Conservation (phyloP, 2,113 vertebrate species). For the Cephalophus harveyi region DNA sequence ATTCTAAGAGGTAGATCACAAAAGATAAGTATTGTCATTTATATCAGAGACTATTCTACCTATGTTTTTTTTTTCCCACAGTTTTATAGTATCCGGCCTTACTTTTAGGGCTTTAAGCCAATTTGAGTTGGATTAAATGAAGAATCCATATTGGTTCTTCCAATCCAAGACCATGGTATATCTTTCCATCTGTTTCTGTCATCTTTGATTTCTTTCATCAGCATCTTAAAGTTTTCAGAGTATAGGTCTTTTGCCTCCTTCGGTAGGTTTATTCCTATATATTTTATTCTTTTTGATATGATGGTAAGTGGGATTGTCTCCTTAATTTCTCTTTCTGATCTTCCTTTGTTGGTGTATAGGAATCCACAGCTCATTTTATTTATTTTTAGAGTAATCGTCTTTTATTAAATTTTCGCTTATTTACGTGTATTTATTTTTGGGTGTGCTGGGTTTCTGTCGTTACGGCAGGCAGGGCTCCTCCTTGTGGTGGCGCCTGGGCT, state of each 20-base stretch:
- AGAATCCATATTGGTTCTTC: not conserved
- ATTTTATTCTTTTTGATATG: not conserved
- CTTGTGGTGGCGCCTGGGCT: not conserved
- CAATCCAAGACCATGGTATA: not conserved
- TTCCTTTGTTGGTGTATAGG: not conserved
- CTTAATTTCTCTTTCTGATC: not conserved
- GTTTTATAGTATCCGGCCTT: not conserved
- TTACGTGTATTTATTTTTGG: rapidly evolving
- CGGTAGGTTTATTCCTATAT: not conserved
- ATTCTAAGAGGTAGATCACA: not conserved
- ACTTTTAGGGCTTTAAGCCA: not conserved
- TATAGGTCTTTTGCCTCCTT: not conserved
- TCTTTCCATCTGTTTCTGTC: not conserved
- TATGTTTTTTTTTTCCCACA: not conserved
- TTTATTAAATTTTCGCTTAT: not conserved
- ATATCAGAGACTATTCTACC: not conserved
- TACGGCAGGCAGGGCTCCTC: not conserved
- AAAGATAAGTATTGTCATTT: not conserved
- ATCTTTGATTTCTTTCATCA: not conserved
- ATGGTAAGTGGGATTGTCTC: not conserved
- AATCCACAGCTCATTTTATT: not conserved
- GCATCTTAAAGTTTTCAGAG: not conserved
- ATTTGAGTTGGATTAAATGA: not conserved
- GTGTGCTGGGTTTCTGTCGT: not conserved
- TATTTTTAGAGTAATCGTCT: not conserved